Percentiles rank a stretch among this genome's conserved stretches.
Evolutionary conservation across 2,888 invertebrate genomes (phyloP).

Genomic region (Sycophila texana): DNA sequence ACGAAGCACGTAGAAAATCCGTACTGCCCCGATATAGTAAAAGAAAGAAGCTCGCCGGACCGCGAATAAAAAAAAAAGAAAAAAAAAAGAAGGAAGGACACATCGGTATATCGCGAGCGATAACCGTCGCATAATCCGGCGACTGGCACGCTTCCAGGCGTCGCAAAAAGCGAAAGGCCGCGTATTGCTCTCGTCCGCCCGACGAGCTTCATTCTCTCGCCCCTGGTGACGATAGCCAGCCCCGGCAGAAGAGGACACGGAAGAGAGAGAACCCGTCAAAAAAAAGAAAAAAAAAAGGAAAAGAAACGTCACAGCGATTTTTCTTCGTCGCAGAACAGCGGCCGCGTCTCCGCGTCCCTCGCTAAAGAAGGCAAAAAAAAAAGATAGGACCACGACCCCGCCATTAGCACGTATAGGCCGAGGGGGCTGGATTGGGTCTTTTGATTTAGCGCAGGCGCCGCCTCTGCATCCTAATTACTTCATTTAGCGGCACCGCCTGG

Average conservation of each 20-base stretch:
- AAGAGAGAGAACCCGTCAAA: too few relatives aligned
- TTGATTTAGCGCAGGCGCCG: conserved; percentile 70
- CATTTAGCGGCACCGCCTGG: conserved; percentile 65
- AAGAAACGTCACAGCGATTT: too few relatives aligned
- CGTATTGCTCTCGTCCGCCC: conserved; percentile 44
- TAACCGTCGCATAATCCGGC: conserved; percentile 36
- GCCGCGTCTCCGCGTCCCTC: neutral
- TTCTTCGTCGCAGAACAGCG: neutral
- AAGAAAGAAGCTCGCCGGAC: conserved; percentile 52
- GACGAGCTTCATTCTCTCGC: neutral
- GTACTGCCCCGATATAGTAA: neutral
- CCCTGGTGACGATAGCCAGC: neutral
- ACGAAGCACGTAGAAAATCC: too few relatives aligned
- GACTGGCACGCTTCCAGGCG: conserved; percentile 51
- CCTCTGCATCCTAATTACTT: conserved; percentile 75
- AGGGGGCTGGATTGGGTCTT: conserved; percentile 55
- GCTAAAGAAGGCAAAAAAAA: neutral
- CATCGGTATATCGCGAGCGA: conserved; percentile 48
- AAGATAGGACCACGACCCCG: conserved; percentile 31
- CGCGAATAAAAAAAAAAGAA: conserved; percentile 55
- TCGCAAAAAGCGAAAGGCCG: conserved; percentile 35
- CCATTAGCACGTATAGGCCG: conserved; percentile 67
- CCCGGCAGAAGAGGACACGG: neutral
- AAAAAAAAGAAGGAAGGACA: neutral
- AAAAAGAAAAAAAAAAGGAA: too few relatives aligned